These are phyloP conservation scores for Seira musarum DNA, from an alignment of 2,888 invertebrate genomes.

Conservation along the genomic window DNA sequence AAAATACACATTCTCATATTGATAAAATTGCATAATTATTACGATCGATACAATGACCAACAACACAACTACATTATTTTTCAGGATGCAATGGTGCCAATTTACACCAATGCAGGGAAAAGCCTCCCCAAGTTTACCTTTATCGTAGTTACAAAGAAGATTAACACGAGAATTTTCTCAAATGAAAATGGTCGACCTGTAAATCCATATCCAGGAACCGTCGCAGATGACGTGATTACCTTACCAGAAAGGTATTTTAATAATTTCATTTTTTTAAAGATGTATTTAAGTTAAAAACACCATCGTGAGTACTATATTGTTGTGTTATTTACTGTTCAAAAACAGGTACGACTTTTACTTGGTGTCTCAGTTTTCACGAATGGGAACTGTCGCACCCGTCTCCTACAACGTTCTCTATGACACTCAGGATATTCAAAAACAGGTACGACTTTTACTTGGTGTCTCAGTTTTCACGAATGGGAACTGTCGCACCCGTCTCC, in stretches of 20 bases:
- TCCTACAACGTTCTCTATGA: conserved; percentile 90
- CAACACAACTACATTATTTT: background rate
- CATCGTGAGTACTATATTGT: no score
- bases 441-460: conserved; percentile 93
- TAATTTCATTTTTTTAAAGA: background rate
- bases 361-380: conserved; percentile 87
- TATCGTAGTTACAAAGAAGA: conserved; percentile 90
- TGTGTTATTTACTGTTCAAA: background rate
- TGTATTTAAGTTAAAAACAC: no score
- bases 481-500: conserved; percentile 91
- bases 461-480: conserved; percentile 88
- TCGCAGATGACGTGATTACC: conserved; percentile 90
- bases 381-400: conserved; percentile 94
- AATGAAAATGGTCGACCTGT: background rate
- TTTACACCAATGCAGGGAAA: conserved; percentile 33
- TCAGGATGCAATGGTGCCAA: conserved; percentile 36
- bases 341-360: conserved; percentile 90
- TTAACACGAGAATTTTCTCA: conserved; percentile 75
- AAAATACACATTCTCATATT: no score
- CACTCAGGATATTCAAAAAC: no score
- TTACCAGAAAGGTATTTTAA: conserved; percentile 76
- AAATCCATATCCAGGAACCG: conserved; percentile 86
- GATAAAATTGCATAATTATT: no score
- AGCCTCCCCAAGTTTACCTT: conserved; percentile 77
- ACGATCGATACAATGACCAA: no score